Evolutionary conservation across 2,888 invertebrate genomes (phyloP).

Genomic region (Pomacea canaliculata): DNA sequence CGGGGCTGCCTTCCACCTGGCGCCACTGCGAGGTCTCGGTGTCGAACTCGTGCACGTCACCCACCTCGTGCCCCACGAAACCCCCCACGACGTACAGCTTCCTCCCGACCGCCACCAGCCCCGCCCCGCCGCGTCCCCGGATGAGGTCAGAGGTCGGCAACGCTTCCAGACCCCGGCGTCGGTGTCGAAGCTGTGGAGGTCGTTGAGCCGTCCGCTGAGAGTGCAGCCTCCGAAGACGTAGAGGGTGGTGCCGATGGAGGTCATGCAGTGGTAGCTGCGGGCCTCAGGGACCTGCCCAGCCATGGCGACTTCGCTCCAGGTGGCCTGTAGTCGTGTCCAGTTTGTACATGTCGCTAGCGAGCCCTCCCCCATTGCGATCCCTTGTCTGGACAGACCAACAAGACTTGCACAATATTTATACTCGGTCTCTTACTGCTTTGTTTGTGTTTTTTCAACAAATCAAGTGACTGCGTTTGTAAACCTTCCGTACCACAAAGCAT

Average conservation of each 20-base stretch:
- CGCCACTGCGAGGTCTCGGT: slow-evolving; percentile 31
- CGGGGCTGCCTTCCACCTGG: slow-evolving; percentile 15
- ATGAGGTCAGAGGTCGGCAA: slow-evolving; percentile 33
- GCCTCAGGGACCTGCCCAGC: slow-evolving; percentile 26
- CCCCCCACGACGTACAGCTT: slow-evolving; percentile 39
- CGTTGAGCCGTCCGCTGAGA: slow-evolving; percentile 31
- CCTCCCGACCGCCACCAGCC: slow-evolving; percentile 22
- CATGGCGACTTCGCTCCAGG: slow-evolving; percentile 30
- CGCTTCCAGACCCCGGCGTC: slow-evolving; percentile 30
- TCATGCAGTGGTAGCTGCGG: slow-evolving; percentile 41
- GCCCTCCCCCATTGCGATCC: slow-evolving; percentile 33
- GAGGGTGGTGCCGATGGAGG: slow-evolving; percentile 23
- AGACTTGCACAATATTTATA: background rate
- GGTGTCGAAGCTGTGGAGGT: slow-evolving; percentile 36
- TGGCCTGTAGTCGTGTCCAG: slow-evolving; percentile 28
- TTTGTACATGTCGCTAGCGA: slow-evolving; percentile 32
- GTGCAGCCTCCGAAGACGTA: slow-evolving; percentile 43
- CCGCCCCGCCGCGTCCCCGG: slow-evolving; percentile 35
- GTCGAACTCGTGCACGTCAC: slow-evolving; percentile 36
- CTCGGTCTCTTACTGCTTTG: background rate
- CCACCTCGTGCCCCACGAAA: slow-evolving; percentile 36
- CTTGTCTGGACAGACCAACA: slow-evolving; percentile 21
- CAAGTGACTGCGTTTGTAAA: too few relatives aligned
- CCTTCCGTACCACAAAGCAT: too few relatives aligned
- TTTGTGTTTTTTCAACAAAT: too few relatives aligned